These are phyloP conservation scores for Epizoanthus rinbou DNA, from an alignment of 92 coral and sea anemone genomes.

Conservation along the genomic window DNA sequence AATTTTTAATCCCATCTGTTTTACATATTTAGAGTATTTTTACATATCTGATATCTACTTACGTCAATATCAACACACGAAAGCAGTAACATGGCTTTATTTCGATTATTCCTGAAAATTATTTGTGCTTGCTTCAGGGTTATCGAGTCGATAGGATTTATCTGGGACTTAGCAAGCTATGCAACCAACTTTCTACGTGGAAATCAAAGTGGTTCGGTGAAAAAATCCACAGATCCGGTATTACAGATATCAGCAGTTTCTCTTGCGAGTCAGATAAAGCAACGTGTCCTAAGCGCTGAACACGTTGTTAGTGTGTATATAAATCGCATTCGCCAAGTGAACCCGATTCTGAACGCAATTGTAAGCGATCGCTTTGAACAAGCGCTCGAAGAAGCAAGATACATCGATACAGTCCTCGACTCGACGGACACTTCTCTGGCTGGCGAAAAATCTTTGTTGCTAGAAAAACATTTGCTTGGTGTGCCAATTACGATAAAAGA, in stretches of 20 bases:
- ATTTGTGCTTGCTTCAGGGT: conserved; percentile 52
- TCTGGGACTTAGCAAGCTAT: conserved; percentile 60
- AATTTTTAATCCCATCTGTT: no score
- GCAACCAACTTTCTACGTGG: conserved; percentile 56
- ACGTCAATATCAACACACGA: no score
- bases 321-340: conserved; percentile 70
- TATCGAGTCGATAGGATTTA: conserved; percentile 57
- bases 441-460: conserved; percentile 52
- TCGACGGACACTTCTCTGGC: conserved; percentile 8
- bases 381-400: conserved; percentile 70
- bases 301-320: conserved; percentile 54
- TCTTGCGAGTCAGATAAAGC: conserved; percentile 56
- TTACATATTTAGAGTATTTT: no score
- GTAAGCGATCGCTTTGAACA: conserved; percentile 72
- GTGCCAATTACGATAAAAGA: conserved; percentile 81
- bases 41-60: no score
- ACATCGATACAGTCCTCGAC: conserved; percentile 67
- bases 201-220: conserved; percentile 45
- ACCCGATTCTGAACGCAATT: conserved; percentile 73
- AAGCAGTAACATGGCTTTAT: conserved; percentile 51
- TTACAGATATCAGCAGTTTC: conserved; percentile 56
- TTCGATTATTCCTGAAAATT: conserved; percentile 48
- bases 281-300: conserved; percentile 57
- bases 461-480: conserved; percentile 71
- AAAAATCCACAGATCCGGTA: conserved; percentile 49